Percentiles rank a stretch among this genome's conserved stretches.
phyloP scores from a whole-genome alignment of 2,888 invertebrate genomes.

The Cataglyphis cursor region DNA sequence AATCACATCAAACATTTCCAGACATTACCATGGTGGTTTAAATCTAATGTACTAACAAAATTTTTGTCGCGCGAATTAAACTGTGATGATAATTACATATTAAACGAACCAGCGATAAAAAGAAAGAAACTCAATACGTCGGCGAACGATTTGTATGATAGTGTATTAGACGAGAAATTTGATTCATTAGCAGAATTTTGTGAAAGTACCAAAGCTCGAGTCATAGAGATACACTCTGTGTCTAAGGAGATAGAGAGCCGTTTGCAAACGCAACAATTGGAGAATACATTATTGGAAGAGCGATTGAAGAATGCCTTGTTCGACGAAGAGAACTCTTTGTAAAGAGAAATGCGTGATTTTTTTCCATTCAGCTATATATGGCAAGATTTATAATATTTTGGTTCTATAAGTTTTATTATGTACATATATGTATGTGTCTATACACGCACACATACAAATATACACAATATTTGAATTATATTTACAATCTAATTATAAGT shows the following conservation, averaged over 20 bases:
- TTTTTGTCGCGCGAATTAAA: constrained; percentile 58
- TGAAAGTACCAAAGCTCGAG: constrained; percentile 57
- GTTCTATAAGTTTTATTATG: constrained; percentile 13
- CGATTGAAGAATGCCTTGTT: constrained; percentile 87
- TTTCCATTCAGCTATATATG: neutral
- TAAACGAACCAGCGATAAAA: neutral
- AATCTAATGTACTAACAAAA: constrained; percentile 79
- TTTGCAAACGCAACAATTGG: constrained; percentile 87
- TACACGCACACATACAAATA: neutral
- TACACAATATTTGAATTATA: constrained; percentile 12
- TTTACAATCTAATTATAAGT: neutral
- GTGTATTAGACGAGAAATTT: constrained; percentile 34
- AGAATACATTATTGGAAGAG: constrained; percentile 87
- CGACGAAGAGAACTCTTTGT: constrained; percentile 24
- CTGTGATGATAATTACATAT: constrained; percentile 18
- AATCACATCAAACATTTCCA: constrained; percentile 88
- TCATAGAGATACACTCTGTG: constrained; percentile 63
- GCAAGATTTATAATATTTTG: neutral
- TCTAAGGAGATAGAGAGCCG: constrained; percentile 87
- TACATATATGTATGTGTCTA: neutral
- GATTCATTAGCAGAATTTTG: constrained; percentile 70
- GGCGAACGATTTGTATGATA: neutral
- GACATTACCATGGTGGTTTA: constrained; percentile 89
- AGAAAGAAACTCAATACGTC: constrained; percentile 2
- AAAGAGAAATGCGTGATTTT: neutral